Conservation (phyloP, 2,888 invertebrate genomes). For the Leptopilina myrica region DNA sequence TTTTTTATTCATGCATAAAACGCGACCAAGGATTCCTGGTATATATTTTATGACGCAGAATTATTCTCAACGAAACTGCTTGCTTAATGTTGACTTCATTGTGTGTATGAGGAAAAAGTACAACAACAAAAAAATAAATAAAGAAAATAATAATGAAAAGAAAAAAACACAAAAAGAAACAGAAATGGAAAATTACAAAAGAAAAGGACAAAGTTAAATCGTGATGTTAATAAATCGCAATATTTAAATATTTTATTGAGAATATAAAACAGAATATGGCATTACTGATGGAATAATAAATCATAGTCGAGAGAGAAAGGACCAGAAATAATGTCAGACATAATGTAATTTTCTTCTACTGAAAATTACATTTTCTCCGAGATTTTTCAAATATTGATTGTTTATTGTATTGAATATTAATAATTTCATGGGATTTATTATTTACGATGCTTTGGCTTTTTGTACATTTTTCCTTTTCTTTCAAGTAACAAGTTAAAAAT, state of each 20-base stretch:
- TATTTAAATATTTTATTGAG: background rate
- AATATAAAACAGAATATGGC: no score
- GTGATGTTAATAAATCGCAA: background rate
- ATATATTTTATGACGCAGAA: conserved; percentile 10
- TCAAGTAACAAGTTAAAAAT: no score
- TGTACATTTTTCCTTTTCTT: no score
- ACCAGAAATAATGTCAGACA: no score
- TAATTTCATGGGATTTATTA: no score
- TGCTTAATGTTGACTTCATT: background rate
- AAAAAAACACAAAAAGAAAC: no score
- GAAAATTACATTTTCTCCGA: no score
- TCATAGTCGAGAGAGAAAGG: no score
- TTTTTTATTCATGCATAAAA: conserved; percentile 23
- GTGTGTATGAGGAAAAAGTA: background rate
- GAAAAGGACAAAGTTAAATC: background rate
- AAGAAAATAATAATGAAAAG: background rate
- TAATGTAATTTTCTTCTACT: no score
- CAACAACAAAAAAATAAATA: background rate
- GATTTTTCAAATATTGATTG: no score
- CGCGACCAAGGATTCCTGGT: conserved; percentile 22
- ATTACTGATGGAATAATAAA: conserved; percentile 2
- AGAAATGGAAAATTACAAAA: background rate
- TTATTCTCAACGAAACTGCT: conserved; percentile 25
- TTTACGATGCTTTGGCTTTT: no score
- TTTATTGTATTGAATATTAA: no score